A percentile compares a stretch with the other conserved stretches of the same genome.
Evolutionary conservation across 2,888 invertebrate genomes (phyloP).

Genomic region (Dexiosoma caninum): DNA sequence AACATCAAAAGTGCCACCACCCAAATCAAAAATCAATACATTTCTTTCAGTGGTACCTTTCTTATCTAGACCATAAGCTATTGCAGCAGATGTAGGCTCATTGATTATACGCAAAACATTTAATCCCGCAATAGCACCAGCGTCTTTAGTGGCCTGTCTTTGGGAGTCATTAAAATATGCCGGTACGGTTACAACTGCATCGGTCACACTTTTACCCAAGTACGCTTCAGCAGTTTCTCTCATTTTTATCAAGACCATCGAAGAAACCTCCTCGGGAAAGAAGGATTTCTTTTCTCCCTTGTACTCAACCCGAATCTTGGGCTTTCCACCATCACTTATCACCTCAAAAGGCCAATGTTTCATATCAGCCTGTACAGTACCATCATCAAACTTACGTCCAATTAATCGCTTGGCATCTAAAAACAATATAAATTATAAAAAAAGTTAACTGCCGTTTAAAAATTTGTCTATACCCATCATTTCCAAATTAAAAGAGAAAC

Average conservation of each 20-base stretch:
- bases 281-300: slow-evolving; percentile 93
- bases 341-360: slow-evolving; percentile 97
- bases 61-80: slow-evolving; percentile 94
- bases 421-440: slow-evolving; percentile 57
- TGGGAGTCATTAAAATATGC: slow-evolving; percentile 89
- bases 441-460: not conserved
- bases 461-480: slow-evolving; percentile 19
- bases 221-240: slow-evolving; percentile 87
- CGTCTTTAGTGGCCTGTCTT: slow-evolving; percentile 89
- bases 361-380: slow-evolving; percentile 94
- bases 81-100: slow-evolving; percentile 94
- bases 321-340: slow-evolving; percentile 87
- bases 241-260: slow-evolving; percentile 96
- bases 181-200: slow-evolving; percentile 89
- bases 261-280: slow-evolving; percentile 94
- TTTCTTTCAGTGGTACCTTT: slow-evolving; percentile 88
- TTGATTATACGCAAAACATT: slow-evolving; percentile 95
- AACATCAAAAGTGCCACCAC: slow-evolving; percentile 95
- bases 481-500: slow-evolving; percentile 18
- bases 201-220: slow-evolving; percentile 82
- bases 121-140: slow-evolving; percentile 89
- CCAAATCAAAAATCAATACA: slow-evolving; percentile 82
- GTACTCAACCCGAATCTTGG: slow-evolving; percentile 89
- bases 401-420: slow-evolving; percentile 95
- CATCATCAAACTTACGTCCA: slow-evolving; percentile 93